Evolutionary conservation across 2,797 vertebrate species (phyloP), one percentile per base, ranked within the genome.

Genomic region (Champsocephalus gunnari): DNA sequence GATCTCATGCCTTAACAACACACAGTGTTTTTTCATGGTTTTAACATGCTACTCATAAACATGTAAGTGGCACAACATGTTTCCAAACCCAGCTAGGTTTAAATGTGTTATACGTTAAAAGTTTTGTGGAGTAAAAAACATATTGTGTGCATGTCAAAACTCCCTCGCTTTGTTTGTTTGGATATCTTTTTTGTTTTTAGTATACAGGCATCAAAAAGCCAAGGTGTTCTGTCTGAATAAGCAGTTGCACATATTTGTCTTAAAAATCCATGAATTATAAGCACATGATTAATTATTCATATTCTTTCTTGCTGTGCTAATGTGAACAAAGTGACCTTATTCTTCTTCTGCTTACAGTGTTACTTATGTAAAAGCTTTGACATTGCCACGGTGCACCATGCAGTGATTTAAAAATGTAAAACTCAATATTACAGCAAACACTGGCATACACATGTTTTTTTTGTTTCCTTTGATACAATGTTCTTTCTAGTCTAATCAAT

Each of bases 311-410:
- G 86, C 90, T 80, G 89, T 83, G 85, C 92, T 94, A 93, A 94
- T 94, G 92, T 90, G 90, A 92, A 93, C 90, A 91, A 92, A 94
- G 92, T 92, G 92, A 94, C 87, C 91, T 90, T 93, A 92, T 94
- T 93, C 77, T 82, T 91, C 74, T 81, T 81, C 79, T 83, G 86
- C 72, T 77, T 81, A 69, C 84, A 79, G 66, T 78, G 57, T 71
- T 72, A 50, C 63, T 86, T 73, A 68, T 71, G 71, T 65, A 87
- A 73, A 65, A 34, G 67, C 77, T 32, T 55, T 83, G 78, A 77
- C 82, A 82, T 71, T 60, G 57, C 58, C 41, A 70, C 66, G 60
- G 32, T 24, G 53, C 50, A 66, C 43, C 44, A 12, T 50, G 71
- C 63, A 61, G 19, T 68, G 54, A 75, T 77, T 71, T 59, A 16